A percentile compares a stretch with the other conserved stretches of the same genome.
phyloP scores from a whole-genome alignment of 2,797 vertebrate species.

The Gastrophryne carolinensis region DNA sequence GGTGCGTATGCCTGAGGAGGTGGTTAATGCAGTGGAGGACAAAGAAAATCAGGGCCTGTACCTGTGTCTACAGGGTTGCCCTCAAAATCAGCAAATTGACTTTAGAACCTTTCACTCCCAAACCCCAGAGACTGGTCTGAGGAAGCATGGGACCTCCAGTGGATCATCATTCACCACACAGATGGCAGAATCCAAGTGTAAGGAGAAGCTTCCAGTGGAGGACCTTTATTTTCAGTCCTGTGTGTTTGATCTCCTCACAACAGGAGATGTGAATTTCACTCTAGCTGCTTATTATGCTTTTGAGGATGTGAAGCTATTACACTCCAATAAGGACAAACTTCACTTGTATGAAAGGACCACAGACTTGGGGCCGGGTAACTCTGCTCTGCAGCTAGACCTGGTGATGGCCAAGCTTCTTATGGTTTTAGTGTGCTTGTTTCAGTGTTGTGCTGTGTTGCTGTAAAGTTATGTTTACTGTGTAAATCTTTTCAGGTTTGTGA shows the following conservation, averaged over 20 bases:
- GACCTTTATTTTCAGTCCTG: conserved; percentile 97
- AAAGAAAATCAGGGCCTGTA: conserved; percentile 90
- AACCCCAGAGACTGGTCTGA: conserved; percentile 63
- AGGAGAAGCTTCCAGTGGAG: conserved; percentile 91
- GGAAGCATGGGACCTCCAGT: conserved; percentile 36
- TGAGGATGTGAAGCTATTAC: conserved; percentile 94
- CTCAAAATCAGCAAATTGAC: conserved; percentile 88
- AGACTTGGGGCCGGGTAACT: conserved; percentile 60
- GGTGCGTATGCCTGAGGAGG: conserved; percentile 92
- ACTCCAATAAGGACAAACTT: conserved; percentile 89
- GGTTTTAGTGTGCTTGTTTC: conserved; percentile 68
- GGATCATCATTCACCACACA: conserved; percentile 79
- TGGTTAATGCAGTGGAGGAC: conserved; percentile 88
- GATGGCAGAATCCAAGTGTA: conserved; percentile 86
- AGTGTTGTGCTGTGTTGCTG: conserved; percentile 66
- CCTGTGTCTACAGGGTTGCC: conserved; percentile 91
- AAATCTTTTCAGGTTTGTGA: not conserved
- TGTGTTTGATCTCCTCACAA: conserved; percentile 94
- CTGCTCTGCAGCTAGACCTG: conserved; percentile 22
- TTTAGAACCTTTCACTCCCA: conserved; percentile 74
- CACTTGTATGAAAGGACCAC: conserved; percentile 86
- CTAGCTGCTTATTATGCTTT: conserved; percentile 97
- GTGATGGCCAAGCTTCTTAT: conserved; percentile 57
- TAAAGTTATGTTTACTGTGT: conserved; percentile 62
- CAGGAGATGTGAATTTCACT: conserved; percentile 94